phyloP scores from a whole-genome alignment of 2,113 vertebrate species.

The Pelvicachromis taeniatus region DNA sequence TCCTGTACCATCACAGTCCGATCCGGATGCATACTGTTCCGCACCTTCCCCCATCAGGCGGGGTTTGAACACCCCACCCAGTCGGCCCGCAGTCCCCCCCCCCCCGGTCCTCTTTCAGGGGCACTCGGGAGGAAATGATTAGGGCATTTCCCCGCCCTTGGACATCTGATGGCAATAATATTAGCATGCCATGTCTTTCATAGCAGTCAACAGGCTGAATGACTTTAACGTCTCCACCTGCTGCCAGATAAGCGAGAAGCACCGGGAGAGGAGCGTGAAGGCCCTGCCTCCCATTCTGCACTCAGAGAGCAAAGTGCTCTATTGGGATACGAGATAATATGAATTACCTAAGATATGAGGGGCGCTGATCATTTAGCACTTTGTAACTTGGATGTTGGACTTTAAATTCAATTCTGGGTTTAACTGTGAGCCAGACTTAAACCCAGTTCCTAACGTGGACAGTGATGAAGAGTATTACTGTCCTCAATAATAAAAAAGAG shows the following conservation, averaged over 20 bases:
- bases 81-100: background rate
- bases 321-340: background rate
- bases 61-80: conserved; percentile 13
- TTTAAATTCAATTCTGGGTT: background rate
- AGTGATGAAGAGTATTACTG: background rate
- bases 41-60: background rate
- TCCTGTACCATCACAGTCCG: conserved; percentile 40
- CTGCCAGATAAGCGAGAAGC: background rate
- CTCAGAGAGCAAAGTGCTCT: background rate
- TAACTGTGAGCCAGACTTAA: background rate
- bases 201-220: background rate
- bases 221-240: conserved; percentile 6
- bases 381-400: background rate
- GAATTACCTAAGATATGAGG: background rate
- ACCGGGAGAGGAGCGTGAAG: background rate
- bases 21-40: conserved; percentile 41
- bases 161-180: conserved; percentile 70
- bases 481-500: background rate
- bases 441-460: background rate
- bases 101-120: conserved; percentile 51
- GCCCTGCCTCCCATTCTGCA: background rate
- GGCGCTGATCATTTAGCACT: background rate
- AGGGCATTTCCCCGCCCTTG: conserved; percentile 48
- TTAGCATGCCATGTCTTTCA: conserved; percentile 43
- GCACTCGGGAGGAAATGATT: conserved; percentile 55